A percentile compares a stretch with the other conserved stretches of the same genome.
phyloP scores from a whole-genome alignment of 2,797 vertebrate species.

The Melanotaenia pygmaea region DNA sequence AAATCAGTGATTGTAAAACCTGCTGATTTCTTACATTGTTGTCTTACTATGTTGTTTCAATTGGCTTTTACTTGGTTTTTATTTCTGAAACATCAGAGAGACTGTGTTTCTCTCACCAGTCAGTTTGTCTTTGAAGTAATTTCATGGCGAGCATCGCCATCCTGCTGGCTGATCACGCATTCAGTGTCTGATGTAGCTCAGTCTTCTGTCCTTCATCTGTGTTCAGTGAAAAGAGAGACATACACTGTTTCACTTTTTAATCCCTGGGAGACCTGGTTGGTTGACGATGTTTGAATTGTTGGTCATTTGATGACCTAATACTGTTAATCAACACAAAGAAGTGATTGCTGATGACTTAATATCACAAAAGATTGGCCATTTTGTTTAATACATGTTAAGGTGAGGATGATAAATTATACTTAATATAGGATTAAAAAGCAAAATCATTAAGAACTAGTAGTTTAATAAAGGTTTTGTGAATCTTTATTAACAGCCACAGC shows the following conservation, averaged over 20 bases:
- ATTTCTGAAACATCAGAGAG: slow-evolving; percentile 13
- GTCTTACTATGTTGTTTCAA: slow-evolving; percentile 17
- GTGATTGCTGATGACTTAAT: not conserved
- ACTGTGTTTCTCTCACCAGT: slow-evolving; percentile 22
- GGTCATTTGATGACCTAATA: slow-evolving; percentile 1
- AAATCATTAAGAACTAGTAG: not conserved
- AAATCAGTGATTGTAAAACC: slow-evolving; percentile 19
- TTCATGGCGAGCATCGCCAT: slow-evolving; percentile 8
- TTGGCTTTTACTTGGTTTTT: slow-evolving; percentile 1
- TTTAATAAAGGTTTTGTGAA: not conserved
- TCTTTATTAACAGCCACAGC: slow-evolving; percentile 58
- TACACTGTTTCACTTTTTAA: slow-evolving; percentile 11
- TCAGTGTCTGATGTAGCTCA: slow-evolving; percentile 7
- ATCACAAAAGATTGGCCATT: not conserved
- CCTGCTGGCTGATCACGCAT: slow-evolving; percentile 11
- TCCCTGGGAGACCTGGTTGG: slow-evolving; percentile 24
- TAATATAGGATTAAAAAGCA: not conserved
- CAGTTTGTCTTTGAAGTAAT: slow-evolving; percentile 36
- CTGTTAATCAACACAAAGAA: slow-evolving; percentile 28
- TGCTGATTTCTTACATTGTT: slow-evolving; percentile 3
- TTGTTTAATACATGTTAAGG: not conserved
- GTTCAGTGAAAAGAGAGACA: slow-evolving; percentile 5
- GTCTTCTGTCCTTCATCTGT: slow-evolving; percentile 26
- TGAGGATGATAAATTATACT: not conserved
- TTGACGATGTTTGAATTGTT: slow-evolving; percentile 1